Conservation (phyloP, 2,113 vertebrate species). For the Synodontis membranacea region DNA sequence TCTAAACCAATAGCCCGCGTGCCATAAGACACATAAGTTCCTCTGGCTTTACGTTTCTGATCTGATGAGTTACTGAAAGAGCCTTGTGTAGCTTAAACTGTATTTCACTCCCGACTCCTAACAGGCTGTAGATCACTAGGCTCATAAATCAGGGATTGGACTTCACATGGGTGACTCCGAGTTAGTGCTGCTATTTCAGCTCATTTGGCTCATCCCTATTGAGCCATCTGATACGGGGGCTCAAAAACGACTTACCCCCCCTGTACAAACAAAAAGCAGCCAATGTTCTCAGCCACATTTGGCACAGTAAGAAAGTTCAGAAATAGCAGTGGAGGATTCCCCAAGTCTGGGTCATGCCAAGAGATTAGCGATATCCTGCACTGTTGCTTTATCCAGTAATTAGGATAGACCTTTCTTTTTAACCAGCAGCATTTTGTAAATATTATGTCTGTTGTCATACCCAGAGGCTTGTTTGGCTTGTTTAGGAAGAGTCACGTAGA, state of each 20-base stretch:
- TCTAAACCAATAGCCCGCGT: not conserved
- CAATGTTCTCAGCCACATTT: constrained; percentile 67
- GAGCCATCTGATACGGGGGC: constrained; percentile 40
- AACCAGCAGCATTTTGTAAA: not conserved
- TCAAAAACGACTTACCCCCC: constrained; percentile 66
- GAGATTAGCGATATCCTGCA: constrained; percentile 17
- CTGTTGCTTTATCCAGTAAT: not conserved
- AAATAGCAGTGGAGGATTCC: constrained; percentile 77
- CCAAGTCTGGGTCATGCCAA: constrained; percentile 1
- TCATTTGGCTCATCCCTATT: constrained; percentile 29
- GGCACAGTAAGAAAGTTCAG: constrained; percentile 74
- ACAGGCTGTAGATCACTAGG: constrained; percentile 24
- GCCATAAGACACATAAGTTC: not conserved
- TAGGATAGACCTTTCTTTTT: constrained; percentile 1
- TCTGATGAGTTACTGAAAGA: not conserved
- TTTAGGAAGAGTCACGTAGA: not conserved
- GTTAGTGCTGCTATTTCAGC: constrained; percentile 42
- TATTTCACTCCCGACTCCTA: constrained; percentile 1
- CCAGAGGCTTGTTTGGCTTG: not conserved
- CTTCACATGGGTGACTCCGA: constrained; percentile 17
- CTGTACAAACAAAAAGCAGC: constrained; percentile 81
- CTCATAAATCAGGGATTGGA: constrained; percentile 22
- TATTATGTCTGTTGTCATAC: not conserved
- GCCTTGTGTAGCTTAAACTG: constrained; percentile 12
- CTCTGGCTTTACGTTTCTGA: not conserved